Base-by-base conservation (phyloP, 2,113 vertebrate genomes). In the Albula glossodonta region DNA sequence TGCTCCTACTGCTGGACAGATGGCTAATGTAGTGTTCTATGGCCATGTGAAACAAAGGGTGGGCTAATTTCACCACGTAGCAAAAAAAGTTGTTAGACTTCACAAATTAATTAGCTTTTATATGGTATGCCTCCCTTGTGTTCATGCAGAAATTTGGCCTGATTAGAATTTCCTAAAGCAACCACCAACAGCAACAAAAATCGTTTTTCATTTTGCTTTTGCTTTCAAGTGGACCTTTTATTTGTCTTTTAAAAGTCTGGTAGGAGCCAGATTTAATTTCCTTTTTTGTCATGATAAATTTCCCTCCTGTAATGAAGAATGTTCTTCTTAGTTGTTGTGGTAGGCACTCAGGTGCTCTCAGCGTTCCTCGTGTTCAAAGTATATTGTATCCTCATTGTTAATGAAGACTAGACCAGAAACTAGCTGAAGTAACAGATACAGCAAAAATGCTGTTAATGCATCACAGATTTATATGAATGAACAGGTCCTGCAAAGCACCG, bases 31-130 rank as follows among this genome's bases (percentile, higher is more conserved):
- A 51, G 82, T 74, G 63, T 19, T 60, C 82, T 51, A 63, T 13
- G 49, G 50, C 63, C 56, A 74, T 83, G 57, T 70, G 82, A 74
- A 74, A 83, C 60, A 70, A 83, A 83, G 82, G 31, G 1, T 41
- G 31, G 31, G 82, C 50, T 83, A 83, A 83, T 83, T 83, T 60
- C 82, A 25, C 63, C 74, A 22, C 9, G 60, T n/a, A 49, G 48
- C n/a, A 31, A n/a, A 74, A n/a, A 25, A 74, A 74, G 8, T 56
- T 66, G 49, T 63, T 49, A 15, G 51, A 74, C 41, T 56, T 51
- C 70, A 83, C 82, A 83, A 83, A 83, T 48, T 25, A 50, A 74
- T 22, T 51, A 31, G 50, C 60, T 12, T 83, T 83, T 51, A 83
- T 70, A 83, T 63, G 57, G 41, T 66, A 51, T 7, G 9, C 70